Evolutionary conservation across 2,797 vertebrate genomes (phyloP), one percentile per base, ranked within the genome.

Genomic region (Caiman crocodilus): DNA sequence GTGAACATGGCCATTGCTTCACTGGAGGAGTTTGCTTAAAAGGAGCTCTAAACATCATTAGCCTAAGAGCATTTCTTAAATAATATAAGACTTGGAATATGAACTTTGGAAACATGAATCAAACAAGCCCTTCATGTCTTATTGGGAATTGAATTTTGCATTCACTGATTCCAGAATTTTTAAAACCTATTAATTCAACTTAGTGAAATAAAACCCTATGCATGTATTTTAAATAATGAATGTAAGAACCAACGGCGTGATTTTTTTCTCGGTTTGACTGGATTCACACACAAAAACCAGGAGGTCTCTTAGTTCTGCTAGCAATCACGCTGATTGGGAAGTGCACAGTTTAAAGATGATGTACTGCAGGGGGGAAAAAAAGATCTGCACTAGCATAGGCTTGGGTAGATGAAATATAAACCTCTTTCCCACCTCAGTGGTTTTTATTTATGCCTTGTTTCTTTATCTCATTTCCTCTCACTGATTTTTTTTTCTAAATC

Each of bases 291-390:
- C 82, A 79, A 55, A 87, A 77, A 82, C 59, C 90, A 77, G 50
- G 88, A 92, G 77, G 63, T 77, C 69, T 74, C 79, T 88, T 87
- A 79, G 64, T 90, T 93, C 96, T 69, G 21, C 78, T 96, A 84
- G 32, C 77, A 87, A 21, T 85, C 75, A 82, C 63, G 88, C 42
- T 0, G 0, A 76, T 26, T n/a, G 26, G 89, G 69, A 91, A 86
- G 32, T 32, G 87, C 84, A 76, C 82, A 87, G 58, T 57, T 85
- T 50, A 88, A 94, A 88, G 67, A 61, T 13, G 83, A 75, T 55
- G 65, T 20, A 59, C 58, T n/a, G 9, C 17, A 76, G 35, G 85
- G 42, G 42, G 42, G 42, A 10, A 10, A 10, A 10, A 11, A 50
- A 42, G 11, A 50, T 50, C 42, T 11, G 42, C 42, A 50, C 42